Percentiles rank a stretch among this genome's conserved stretches.
phyloP scores from a whole-genome alignment of 2,797 vertebrate genomes.

The Alectoris magna region DNA sequence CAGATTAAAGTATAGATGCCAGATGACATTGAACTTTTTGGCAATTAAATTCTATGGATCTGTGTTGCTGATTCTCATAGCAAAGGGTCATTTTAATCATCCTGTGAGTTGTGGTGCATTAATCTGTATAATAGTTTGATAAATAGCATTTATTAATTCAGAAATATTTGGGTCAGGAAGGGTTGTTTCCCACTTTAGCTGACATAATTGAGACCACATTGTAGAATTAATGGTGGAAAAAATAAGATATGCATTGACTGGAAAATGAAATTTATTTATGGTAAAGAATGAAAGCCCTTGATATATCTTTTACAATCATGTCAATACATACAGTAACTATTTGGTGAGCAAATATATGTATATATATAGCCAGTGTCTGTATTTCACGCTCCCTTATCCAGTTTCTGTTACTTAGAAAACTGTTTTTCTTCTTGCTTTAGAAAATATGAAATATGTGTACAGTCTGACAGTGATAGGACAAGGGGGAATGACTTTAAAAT shows the following conservation, averaged over 20 bases:
- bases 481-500: no score
- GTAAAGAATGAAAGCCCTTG: conserved; percentile 73
- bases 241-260: conserved; percentile 83
- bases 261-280: conserved; percentile 82
- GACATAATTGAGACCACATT: conserved; percentile 78
- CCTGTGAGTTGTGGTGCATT: conserved; percentile 75
- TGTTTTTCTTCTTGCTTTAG: not conserved
- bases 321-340: conserved; percentile 38
- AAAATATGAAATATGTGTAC: not conserved
- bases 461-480: no score
- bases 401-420: not conserved
- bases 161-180: conserved; percentile 74
- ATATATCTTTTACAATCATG: conserved; percentile 61
- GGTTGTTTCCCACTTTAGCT: conserved; percentile 77
- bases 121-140: conserved; percentile 82
- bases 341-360: not conserved
- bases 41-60: conserved; percentile 76
- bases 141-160: conserved; percentile 82
- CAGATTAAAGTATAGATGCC: conserved; percentile 62
- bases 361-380: not conserved
- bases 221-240: conserved; percentile 84
- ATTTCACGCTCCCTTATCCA: conserved; percentile 7
- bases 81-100: conserved; percentile 84
- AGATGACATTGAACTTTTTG: conserved; percentile 76
- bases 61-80: conserved; percentile 69